Percentiles rank a stretch among this genome's conserved stretches.
Conservation (phyloP, 2,888 invertebrate genomes). For the Deilephila porcellus region DNA sequence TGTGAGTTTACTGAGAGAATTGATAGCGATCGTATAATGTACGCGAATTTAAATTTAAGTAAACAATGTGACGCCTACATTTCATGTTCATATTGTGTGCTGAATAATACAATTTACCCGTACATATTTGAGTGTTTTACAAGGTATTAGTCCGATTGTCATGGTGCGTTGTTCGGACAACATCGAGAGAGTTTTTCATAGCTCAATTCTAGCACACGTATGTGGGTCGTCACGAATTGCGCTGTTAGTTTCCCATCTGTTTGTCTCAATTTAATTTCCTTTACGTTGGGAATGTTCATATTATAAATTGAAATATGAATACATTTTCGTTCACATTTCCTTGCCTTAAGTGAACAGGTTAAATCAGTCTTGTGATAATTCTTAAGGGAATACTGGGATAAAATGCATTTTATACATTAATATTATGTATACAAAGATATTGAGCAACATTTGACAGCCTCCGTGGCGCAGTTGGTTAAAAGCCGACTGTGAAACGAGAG, state of each 20-base stretch:
- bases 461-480: no score
- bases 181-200: conserved; percentile 62
- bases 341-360: neutral
- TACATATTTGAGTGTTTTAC: neutral
- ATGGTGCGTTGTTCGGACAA: conserved; percentile 64
- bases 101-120: neutral
- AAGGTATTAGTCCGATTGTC: conserved; percentile 55
- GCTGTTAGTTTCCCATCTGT: conserved; percentile 67
- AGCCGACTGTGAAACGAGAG: no score
- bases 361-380: neutral
- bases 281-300: conserved; percentile 37
- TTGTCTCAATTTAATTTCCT: conserved; percentile 45
- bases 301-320: neutral
- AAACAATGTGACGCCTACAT: neutral
- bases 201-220: conserved; percentile 63
- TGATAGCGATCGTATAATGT: conserved; percentile 18
- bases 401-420: neutral
- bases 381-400: neutral
- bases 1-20: conserved; percentile 8
- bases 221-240: conserved; percentile 72
- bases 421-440: neutral
- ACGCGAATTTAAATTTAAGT: neutral
- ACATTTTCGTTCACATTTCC: neutral
- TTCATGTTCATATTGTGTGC: neutral
- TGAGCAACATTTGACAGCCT: no score